Base-by-base conservation (phyloP, 2,797 vertebrate species). In the Sparus aurata region DNA sequence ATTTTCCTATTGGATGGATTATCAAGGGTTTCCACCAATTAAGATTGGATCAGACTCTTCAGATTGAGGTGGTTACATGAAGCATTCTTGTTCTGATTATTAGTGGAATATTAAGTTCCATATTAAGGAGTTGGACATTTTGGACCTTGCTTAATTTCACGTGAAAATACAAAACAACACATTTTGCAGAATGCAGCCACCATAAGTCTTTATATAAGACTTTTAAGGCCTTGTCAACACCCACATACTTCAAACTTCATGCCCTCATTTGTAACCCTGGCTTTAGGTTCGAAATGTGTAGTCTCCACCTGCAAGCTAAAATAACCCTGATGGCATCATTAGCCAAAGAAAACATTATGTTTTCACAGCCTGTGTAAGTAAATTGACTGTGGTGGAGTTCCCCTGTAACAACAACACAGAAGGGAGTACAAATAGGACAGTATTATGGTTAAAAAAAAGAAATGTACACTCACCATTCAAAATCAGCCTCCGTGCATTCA, bases 401-500 rank as follows among this genome's bases (percentile, higher is more conserved):
- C 5, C 8, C 27, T 54, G 41, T 16, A 50, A 30, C 2, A 46
- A 30, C 18, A 22, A 8, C 4, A 46, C 25, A 43, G 10, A 52
- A 27, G 12, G 0, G 3, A 41, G 54, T 41, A 10, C 4, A n/a
- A 9, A 41, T 10, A 9, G 2, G n/a, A 47, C 25, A 71, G 9
- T 34, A 61, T 70, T 12, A 61, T 43, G 2, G 34, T 13, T 20
- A 57, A 52, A 66, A 46, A 55, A 0, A n/a, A n/a, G n/a, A n/a
- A 27, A 20, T 5, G 5, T 34, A 10, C 3, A 85, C 97, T 97
- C 82, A 99, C 98, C 98, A 99, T 87, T 99, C 98, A 91, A 99
- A 99, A 90, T 99, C 98, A 0, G 97, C 97, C 88, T 98, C 97
- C 0, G 97, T 98, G 91, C 98, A 99, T 83, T 97, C 95, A 0